Evolutionary conservation across 2,888 invertebrate genomes (phyloP), one percentile per base, ranked within the genome.

Genomic region (Dioctria linearis): DNA sequence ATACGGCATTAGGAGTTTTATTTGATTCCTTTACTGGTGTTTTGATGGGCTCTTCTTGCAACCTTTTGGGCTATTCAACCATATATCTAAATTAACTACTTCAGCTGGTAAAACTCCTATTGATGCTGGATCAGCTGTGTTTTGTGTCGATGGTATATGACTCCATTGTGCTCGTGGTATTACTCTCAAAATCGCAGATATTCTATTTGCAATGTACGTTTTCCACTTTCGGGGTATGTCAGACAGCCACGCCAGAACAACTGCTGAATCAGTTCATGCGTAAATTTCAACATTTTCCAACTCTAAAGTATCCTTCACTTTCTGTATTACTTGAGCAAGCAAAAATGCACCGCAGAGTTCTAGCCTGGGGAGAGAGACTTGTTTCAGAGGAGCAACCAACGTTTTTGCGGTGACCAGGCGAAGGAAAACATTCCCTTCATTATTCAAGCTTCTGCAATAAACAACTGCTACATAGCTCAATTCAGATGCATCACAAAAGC

Each of bases 31-130:
- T 71, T 1, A 8, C 4, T 1, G 61, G 61, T 11, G 37, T 8
- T 3, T 25, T 61, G 5, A 37, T 37, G 4, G 61, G 61, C 6
- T 37, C 37, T 37, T 25, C 5, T 2, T 61, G 46, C 40, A 67
- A 39, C 82, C 83, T 8, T 40, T 9, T 9, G 84, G 84, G 4
- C 84, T 83, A 39, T 80, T 80, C 83, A 83, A 83, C 85, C 84
- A 84, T 1, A 83, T 73, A 3, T 65, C 39, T n/a, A 46, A 59
- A 8, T 54, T 43, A 8, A 81, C 40, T 8, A 84, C 25, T 49
- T 78, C 11, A 3, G 80, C 40, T 1, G 82, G 83, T 51, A 46
- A n/a, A 2, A 78, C 65, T n/a, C 84, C 83, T 42, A 83, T 78
- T 5, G 84, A 83, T 25, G 81, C 79, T 5, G 80, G 46, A 61